These are phyloP conservation scores for Anhinga anhinga DNA, from an alignment of 2,113 vertebrate genomes.

Conservation along the genomic window DNA sequence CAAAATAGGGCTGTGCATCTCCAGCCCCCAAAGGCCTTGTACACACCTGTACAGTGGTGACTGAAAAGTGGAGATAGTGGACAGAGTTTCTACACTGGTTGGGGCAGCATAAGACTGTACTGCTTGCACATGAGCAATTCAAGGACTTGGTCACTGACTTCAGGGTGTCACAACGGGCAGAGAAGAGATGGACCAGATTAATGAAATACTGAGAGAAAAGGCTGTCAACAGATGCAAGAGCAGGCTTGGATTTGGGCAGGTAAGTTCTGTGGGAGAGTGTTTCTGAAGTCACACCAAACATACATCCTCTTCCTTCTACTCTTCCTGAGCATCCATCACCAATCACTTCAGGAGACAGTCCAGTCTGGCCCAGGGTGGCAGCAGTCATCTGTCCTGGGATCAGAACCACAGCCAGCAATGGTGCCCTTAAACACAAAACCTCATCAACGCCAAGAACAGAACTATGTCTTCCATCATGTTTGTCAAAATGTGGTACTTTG, in stretches of 20 bases:
- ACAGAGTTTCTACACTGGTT: not conserved
- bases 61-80: not conserved
- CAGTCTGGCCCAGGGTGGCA: not conserved
- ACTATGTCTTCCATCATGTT: not conserved
- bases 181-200: not conserved
- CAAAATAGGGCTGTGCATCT: not conserved
- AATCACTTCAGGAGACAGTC: not conserved
- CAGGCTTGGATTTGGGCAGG: not conserved
- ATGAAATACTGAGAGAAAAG: accelerated
- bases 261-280: not conserved
- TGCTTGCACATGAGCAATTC: accelerated
- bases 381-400: not conserved
- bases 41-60: accelerated
- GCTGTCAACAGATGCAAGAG: not conserved
- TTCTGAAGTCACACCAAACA: not conserved
- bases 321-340: not conserved
- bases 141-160: not conserved
- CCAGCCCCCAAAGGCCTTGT: not conserved
- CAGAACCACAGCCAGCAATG: not conserved
- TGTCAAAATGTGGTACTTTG: not conserved
- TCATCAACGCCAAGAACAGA: not conserved
- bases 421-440: not conserved
- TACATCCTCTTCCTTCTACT: not conserved
- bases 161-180: not conserved
- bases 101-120: not conserved